Percentiles rank a stretch among this genome's conserved stretches.
phyloP scores from a whole-genome alignment of 2,888 invertebrate species.

The Antheraea yamamai region DNA sequence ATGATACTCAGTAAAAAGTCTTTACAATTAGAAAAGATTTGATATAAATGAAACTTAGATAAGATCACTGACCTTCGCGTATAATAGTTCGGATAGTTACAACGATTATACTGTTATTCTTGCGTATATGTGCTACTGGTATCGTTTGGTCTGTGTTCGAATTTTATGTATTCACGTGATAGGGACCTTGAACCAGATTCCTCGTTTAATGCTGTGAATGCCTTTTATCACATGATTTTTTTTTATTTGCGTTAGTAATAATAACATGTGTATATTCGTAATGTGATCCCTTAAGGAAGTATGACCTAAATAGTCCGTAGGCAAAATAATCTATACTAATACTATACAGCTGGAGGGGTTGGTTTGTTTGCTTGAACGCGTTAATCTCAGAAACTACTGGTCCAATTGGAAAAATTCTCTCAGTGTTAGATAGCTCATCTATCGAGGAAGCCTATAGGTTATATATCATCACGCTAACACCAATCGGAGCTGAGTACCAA shows the following conservation, averaged over 20 bases:
- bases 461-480: no score
- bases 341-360: no score
- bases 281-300: background rate
- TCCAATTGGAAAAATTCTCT: no score
- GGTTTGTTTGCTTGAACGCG: no score
- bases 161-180: slow-evolving; percentile 20
- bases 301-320: background rate
- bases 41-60: background rate
- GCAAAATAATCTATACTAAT: background rate
- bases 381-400: no score
- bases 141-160: slow-evolving; percentile 9
- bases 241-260: slow-evolving; percentile 14
- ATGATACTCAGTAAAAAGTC: no score
- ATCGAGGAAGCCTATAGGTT: no score
- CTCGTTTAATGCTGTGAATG: slow-evolving; percentile 32
- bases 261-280: background rate
- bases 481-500: no score
- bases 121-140: slow-evolving; percentile 4
- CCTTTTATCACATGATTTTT: slow-evolving; percentile 41
- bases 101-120: slow-evolving; percentile 1
- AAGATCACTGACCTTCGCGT: background rate
- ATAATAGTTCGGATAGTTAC: background rate
- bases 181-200: slow-evolving; percentile 44
- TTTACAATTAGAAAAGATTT: background rate
- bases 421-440: no score